These are phyloP conservation scores for Microctenopoma steveboyesi DNA, from an alignment of 2,797 vertebrate species.

Conservation along the genomic window DNA sequence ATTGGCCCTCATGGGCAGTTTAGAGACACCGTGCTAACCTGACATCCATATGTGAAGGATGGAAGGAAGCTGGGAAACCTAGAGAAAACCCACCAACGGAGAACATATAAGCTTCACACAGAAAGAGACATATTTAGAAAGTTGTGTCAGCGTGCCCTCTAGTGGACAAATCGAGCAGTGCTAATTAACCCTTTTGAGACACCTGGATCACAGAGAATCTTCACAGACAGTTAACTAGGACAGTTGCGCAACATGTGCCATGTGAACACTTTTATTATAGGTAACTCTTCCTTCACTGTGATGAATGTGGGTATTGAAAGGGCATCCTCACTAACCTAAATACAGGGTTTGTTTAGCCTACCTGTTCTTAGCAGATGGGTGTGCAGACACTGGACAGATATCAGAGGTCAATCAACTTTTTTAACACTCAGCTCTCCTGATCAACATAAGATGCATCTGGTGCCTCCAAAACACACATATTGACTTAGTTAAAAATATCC, in stretches of 20 bases:
- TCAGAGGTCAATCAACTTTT: background rate
- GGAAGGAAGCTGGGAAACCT: too few species aligned
- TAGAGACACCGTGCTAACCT: too few species aligned
- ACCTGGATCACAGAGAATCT: too few species aligned
- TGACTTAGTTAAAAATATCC: background rate
- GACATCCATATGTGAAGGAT: too few species aligned
- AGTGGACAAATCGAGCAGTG: slow-evolving; percentile 22
- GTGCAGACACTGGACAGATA: background rate
- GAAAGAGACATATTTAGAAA: background rate
- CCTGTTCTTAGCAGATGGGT: background rate
- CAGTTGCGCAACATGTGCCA: background rate
- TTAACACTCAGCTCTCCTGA: background rate
- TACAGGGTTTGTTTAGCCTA: background rate
- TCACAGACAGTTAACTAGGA: background rate
- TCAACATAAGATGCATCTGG: background rate
- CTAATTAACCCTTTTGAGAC: too few species aligned
- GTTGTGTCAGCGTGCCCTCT: slow-evolving; percentile 37
- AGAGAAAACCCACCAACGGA: too few species aligned
- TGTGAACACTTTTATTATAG: background rate
- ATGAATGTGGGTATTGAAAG: background rate
- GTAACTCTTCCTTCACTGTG: background rate
- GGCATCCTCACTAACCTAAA: background rate
- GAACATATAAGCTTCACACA: too few species aligned
- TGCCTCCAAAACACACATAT: background rate
- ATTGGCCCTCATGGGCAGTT: too few species aligned